Conservation (phyloP, 1,140 invertebrate species). For the Aphaenogaster floridana region DNA sequence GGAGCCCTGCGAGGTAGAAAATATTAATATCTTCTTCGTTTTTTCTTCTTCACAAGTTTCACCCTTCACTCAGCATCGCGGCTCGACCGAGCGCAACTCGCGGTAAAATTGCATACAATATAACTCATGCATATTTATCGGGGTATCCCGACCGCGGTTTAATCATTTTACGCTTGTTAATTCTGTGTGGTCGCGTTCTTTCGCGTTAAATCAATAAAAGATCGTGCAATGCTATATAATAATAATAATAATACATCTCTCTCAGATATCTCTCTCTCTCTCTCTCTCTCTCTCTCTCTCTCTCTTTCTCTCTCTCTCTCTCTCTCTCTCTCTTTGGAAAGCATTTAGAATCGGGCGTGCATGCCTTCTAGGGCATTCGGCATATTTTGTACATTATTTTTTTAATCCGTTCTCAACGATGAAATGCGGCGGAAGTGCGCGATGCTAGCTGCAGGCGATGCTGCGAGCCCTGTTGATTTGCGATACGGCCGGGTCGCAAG, state of each 20-base stretch:
- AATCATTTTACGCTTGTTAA: background rate
- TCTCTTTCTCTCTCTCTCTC: no score
- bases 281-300: background rate
- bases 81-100: background rate
- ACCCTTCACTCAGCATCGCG: background rate
- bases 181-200: background rate
- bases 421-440: constrained; percentile 16
- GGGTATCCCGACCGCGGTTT: background rate
- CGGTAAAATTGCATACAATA: background rate
- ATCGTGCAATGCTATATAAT: background rate
- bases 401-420: constrained; percentile 31
- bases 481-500: constrained; percentile 33
- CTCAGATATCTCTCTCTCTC: no score
- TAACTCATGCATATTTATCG: background rate
- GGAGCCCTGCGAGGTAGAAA: background rate
- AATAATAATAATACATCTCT: no score
- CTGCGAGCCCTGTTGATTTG: constrained; percentile 37
- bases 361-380: background rate
- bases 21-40: background rate
- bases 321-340: background rate
- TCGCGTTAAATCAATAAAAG: constrained; percentile 31
- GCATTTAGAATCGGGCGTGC: background rate
- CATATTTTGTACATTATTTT: background rate
- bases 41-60: background rate
- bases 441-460: constrained; percentile 34